These are phyloP conservation scores for Caenorhabditis sinica DNA, from an alignment of 2,888 invertebrate genomes.

Conservation along the genomic window DNA sequence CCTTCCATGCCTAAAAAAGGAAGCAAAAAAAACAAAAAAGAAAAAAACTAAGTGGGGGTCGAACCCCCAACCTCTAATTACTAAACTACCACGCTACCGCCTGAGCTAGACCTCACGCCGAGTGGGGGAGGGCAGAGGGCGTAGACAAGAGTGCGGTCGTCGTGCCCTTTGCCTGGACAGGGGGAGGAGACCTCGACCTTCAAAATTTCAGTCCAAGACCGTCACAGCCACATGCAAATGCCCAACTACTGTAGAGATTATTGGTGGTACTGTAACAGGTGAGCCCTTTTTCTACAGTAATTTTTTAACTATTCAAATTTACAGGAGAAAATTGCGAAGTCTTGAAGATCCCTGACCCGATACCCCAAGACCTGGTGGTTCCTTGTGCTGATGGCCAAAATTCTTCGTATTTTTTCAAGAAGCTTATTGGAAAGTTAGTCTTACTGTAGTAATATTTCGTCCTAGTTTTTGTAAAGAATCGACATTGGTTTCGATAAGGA, in stretches of 20 bases:
- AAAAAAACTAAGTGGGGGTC: neutral
- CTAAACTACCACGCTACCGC: neutral
- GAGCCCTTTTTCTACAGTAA: neutral
- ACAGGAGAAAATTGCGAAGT: conserved; percentile 60
- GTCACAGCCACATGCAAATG: conserved; percentile 65
- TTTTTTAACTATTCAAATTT: too few relatives aligned
- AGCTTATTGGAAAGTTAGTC: neutral
- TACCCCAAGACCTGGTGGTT: neutral
- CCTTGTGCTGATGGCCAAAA: conserved; percentile 15
- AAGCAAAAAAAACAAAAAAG: neutral
- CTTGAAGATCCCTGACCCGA: conserved; percentile 21
- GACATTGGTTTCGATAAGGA: conserved; percentile 31
- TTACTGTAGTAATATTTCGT: too few relatives aligned
- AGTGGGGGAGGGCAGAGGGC: too few relatives aligned
- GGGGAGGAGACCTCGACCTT: too few relatives aligned
- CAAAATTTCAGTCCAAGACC: conserved; percentile 43
- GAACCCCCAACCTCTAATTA: neutral
- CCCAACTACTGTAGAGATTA: conserved; percentile 46
- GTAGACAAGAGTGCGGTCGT: too few relatives aligned
- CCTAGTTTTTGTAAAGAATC: conserved; percentile 14
- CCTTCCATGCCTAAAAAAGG: too few relatives aligned
- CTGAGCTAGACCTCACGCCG: neutral
- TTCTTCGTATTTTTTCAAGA: conserved; percentile 27
- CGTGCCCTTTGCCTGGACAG: too few relatives aligned
- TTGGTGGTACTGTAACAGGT: conserved; percentile 49